A percentile compares a stretch with the other conserved stretches of the same genome.
Conservation (phyloP, 1,140 invertebrate species). For the Orchesella cincta region DNA sequence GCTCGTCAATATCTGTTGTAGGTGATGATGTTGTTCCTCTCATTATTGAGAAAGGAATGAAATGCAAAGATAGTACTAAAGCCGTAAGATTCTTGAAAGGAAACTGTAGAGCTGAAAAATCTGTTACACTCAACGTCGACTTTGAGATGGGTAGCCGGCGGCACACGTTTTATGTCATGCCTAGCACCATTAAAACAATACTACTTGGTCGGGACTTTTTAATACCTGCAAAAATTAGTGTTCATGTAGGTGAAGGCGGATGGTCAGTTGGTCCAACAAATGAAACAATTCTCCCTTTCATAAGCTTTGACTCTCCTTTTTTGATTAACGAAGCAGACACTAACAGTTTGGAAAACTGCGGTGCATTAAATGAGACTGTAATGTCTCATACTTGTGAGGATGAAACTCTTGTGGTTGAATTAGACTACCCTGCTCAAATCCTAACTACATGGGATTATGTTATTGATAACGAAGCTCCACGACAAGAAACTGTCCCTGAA, state of each 20-base stretch:
- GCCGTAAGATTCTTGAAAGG: constrained; percentile 4
- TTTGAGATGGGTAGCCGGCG: neutral
- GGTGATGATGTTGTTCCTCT: constrained; percentile 27
- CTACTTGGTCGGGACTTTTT: constrained; percentile 45
- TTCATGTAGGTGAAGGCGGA: constrained; percentile 7
- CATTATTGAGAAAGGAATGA: constrained; percentile 19
- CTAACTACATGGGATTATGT: neutral
- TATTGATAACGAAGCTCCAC: too few relatives aligned
- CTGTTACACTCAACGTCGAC: constrained; percentile 6
- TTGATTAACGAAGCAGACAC: too few relatives aligned
- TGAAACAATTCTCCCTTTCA: neutral
- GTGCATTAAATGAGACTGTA: too few relatives aligned
- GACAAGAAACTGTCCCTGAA: neutral
- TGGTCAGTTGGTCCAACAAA: constrained; percentile 26
- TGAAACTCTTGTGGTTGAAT: neutral
- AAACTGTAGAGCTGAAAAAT: neutral
- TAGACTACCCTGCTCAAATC: neutral
- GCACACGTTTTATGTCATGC: constrained; percentile 34
- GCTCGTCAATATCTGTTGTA: constrained; percentile 26
- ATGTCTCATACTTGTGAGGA: too few relatives aligned
- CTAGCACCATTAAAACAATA: constrained; percentile 1
- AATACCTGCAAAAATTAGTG: neutral
- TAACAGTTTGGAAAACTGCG: too few relatives aligned
- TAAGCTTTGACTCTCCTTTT: too few relatives aligned
- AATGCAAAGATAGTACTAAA: neutral